Base-by-base conservation (phyloP, 2,797 vertebrate genomes). In the Amphiprion clarkii region DNA sequence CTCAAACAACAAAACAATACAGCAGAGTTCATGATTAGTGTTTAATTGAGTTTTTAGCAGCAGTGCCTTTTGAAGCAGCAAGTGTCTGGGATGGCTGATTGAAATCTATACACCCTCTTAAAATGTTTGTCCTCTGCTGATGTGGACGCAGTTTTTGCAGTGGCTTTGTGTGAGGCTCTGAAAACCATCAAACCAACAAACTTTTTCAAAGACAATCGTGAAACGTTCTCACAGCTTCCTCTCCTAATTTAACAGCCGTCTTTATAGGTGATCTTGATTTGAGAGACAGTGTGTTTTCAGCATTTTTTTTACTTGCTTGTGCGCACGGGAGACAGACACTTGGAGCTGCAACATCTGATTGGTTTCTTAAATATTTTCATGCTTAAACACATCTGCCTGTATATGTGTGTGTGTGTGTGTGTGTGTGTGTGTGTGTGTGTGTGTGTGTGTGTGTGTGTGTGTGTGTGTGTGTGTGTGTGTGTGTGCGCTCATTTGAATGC, bases 401-500 rank as follows among this genome's bases (percentile, higher is more conserved):
- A 48, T 77, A 29, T 21, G 54, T 4, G 33, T 79, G 57, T 42
- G 36, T 21, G 23, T 31, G 55, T 65, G 53, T 33, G 61, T 55
- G 54, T 60, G 44, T 48, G 55, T 31, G 55, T 65, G 53, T 33
- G 61, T 55, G 54, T 60, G 44, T 48, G 55, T 31, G 55, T 65
- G 53, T 33, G 61, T 55, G 54, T 60, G 44, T 48, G 55, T 31
- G 55, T 65, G 53, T 33, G 61, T 55, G 54, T 60, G 44, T 48
- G 55, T 23, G 23, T 23, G 23, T 23, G 23, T 23, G 23, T 23
- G 23, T 23, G 23, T 23, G 23, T 31, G 55, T 65, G 48, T 33
- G 61, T 55, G 54, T 60, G 44, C 40, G 55, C 56, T 70, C 57
- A 80, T 89, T 87, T 84, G 60, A 79, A 81, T 82, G 70, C 79